Percentiles rank a stretch among this genome's conserved stretches.
Conservation (phyloP, 2,113 vertebrate species). For the Rhea pennata region DNA sequence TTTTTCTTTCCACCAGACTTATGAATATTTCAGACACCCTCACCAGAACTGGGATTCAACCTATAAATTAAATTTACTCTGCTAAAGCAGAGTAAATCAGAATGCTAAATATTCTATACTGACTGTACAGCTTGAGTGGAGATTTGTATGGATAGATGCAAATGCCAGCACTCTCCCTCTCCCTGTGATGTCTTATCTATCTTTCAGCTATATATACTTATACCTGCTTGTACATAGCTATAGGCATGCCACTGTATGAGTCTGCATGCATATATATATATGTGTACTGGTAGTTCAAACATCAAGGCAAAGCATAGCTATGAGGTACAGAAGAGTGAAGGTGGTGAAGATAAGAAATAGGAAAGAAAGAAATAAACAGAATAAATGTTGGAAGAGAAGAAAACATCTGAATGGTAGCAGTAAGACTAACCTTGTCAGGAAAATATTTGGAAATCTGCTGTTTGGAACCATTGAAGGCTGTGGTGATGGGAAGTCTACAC, state of each 20-base stretch:
- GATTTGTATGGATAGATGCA: neutral
- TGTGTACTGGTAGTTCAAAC: neutral
- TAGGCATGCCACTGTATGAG: neutral
- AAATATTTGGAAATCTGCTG: neutral
- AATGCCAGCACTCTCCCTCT: neutral
- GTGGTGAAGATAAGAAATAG: neutral
- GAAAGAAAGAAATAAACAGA: neutral
- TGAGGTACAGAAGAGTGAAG: neutral
- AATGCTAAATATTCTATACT: neutral
- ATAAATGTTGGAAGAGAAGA: neutral
- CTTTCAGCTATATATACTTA: neutral
- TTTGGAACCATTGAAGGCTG: neutral
- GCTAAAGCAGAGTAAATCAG: neutral
- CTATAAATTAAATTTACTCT: neutral
- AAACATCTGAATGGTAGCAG: neutral
- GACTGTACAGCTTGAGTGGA: neutral
- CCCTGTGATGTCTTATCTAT: neutral
- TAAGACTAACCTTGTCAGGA: neutral
- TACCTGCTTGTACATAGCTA: neutral
- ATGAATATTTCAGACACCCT: neutral
- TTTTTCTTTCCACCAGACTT: rapidly evolving
- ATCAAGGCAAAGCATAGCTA: neutral
- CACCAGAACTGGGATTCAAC: neutral
- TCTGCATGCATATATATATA: too few relatives aligned
- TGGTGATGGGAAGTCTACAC: neutral